These are phyloP conservation scores for Drosophila willistoni DNA, from an alignment of 1,140 invertebrate species.

Conservation along the genomic window DNA sequence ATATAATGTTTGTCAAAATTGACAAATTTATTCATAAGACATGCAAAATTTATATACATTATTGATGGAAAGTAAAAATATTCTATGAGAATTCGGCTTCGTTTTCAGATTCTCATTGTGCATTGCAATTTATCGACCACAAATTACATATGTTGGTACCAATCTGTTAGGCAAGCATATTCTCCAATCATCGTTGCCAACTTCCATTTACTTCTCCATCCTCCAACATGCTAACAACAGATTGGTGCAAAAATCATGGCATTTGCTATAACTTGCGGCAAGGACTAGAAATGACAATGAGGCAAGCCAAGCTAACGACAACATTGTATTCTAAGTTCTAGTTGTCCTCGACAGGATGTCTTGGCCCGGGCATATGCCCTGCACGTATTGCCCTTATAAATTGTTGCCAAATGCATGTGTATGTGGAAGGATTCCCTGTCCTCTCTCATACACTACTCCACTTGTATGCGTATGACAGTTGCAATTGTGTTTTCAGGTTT, in stretches of 20 bases:
- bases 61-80: not conserved
- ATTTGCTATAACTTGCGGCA: conserved; percentile 52
- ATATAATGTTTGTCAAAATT: no score
- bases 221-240: not conserved
- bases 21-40: no score
- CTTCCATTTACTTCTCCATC: not conserved
- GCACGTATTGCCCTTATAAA: conserved; percentile 79
- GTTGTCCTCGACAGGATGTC: conserved; percentile 69
- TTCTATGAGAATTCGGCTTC: not conserved
- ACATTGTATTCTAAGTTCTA: conserved; percentile 18
- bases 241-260: conserved; percentile 51
- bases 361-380: conserved; percentile 69
- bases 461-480: conserved; percentile 64
- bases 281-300: conserved; percentile 46
- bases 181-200: conserved; percentile 1
- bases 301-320: conserved; percentile 13
- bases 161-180: conserved; percentile 11
- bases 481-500: conserved; percentile 59
- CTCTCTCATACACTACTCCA: not conserved
- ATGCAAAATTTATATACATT: no score
- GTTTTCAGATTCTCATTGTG: conserved; percentile 4
- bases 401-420: conserved; percentile 65
- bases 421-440: conserved; percentile 28
- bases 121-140: conserved; percentile 16
- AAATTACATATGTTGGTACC: conserved; percentile 6